These are phyloP conservation scores for Natrix natrix DNA, from an alignment of 2,797 vertebrate genomes.

Conservation along the genomic window DNA sequence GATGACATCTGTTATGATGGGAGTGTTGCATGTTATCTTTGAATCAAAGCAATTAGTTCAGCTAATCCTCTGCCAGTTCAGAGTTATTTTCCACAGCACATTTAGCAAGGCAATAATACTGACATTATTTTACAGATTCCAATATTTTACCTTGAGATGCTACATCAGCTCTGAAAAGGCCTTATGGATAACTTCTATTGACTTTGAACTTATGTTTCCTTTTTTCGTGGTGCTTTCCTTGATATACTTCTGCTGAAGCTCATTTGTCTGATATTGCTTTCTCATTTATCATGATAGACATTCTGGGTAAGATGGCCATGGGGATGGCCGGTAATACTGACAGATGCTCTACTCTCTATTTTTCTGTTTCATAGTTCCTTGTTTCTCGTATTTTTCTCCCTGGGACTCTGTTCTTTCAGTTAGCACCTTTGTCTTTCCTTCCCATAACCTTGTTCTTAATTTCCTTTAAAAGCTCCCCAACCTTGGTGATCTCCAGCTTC, in stretches of 20 bases:
- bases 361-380: background rate
- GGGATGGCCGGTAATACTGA: background rate
- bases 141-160: constrained; percentile 2
- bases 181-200: constrained; percentile 14
- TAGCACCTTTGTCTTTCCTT: background rate
- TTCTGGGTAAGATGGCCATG: background rate
- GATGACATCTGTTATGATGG: constrained; percentile 35
- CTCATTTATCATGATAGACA: background rate
- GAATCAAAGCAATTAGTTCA: constrained; percentile 33
- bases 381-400: background rate
- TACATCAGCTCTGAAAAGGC: constrained; percentile 4
- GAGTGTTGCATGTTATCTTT: constrained; percentile 9
- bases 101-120: constrained; percentile 11
- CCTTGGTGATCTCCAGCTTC: background rate
- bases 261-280: background rate
- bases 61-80: constrained; percentile 6
- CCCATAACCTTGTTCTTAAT: background rate
- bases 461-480: background rate
- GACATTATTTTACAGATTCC: background rate
- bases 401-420: background rate
- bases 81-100: constrained; percentile 33
- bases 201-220: background rate
- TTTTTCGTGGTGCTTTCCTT: constrained; percentile 23
- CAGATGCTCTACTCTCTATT: background rate
- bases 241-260: constrained; percentile 22